Evolutionary conservation across 1,140 invertebrate genomes (phyloP), one percentile per base, ranked within the genome.

Genomic region (Diorhabda carinulata): DNA sequence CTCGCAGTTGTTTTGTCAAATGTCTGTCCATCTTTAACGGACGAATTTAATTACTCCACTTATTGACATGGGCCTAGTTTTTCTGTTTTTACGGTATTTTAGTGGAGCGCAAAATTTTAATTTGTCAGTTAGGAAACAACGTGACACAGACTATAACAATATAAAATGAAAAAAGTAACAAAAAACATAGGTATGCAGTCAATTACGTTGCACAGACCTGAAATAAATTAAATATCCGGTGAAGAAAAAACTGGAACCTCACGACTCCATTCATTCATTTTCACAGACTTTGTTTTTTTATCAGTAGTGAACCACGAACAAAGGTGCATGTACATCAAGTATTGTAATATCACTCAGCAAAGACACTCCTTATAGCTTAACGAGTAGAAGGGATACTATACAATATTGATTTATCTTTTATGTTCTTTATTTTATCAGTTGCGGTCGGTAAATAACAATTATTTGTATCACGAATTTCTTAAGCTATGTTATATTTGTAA

Each of bases 261-360:
- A 43, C 59, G 42, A 40, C 7, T 60, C 59, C 10, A 52, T 52
- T 52, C 47, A 52, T 52, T 43, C 45, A 9, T 52, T 52, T 52
- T 52, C 47, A 52, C 6, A 52, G 25, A 25, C 25, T 25, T 25
- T 25, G 25, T n/a, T 52, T 52, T 52, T 52, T 52, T 52, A 52
- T 52, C 47, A 52, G 47, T 52, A 52, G 47, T 52, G 47, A n/a
- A 52, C n/a, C 47, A 52, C n/a, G 47, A 52, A 52, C 47, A 52
- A 52, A 52, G 47, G 47, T 52, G 47, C 47, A 52, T 52, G 47
- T n/a, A 52, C 47, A 52, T n/a, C n/a, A n/a, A 52, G 47, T n/a
- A 52, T 52, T 52, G 47, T 52, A 52, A 52, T 52, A 52, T n/a
- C 47, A 52, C 47, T 8, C 47, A n/a, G 47, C n/a, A 52, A 52